Evolutionary conservation across 30 jellyfish, hydroid and myxozoan genomes (phyloP).

Genomic region (Aurelia aurita): DNA sequence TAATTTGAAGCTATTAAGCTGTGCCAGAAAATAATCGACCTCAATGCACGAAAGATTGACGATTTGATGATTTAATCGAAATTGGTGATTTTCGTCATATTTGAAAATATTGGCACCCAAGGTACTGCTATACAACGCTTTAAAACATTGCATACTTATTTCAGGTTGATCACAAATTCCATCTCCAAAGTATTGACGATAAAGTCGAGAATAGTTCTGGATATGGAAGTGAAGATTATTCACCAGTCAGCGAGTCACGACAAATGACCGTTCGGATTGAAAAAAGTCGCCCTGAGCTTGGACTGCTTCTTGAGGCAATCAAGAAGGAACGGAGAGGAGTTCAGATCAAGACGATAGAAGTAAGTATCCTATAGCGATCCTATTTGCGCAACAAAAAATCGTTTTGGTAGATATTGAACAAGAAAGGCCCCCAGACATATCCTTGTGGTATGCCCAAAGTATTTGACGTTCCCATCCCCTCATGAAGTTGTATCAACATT

Average conservation of each 20-base stretch:
- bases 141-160: not conserved
- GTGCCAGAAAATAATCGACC: too few relatives aligned
- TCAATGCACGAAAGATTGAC: too few relatives aligned
- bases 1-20: too few relatives aligned
- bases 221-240: slow-evolving; percentile 73
- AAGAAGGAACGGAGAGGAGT: slow-evolving; percentile 36
- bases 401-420: too few relatives aligned
- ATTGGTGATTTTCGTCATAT: too few relatives aligned
- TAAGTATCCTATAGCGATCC: not conserved
- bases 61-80: too few relatives aligned
- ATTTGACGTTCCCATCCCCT: too few relatives aligned
- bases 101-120: too few relatives aligned
- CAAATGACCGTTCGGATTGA: slow-evolving; percentile 14
- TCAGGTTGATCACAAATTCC: not conserved
- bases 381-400: too few relatives aligned
- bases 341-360: slow-evolving; percentile 45
- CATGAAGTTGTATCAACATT: too few relatives aligned
- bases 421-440: too few relatives aligned
- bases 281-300: slow-evolving; percentile 51
- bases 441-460: too few relatives aligned
- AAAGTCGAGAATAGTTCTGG: slow-evolving; percentile 72
- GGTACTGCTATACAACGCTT: not conserved
- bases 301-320: slow-evolving; percentile 40
- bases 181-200: slow-evolving; percentile 32
- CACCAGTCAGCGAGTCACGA: slow-evolving; percentile 18